Conservation (phyloP, 2,113 vertebrate genomes). For the Dasyurus viverrinus region DNA sequence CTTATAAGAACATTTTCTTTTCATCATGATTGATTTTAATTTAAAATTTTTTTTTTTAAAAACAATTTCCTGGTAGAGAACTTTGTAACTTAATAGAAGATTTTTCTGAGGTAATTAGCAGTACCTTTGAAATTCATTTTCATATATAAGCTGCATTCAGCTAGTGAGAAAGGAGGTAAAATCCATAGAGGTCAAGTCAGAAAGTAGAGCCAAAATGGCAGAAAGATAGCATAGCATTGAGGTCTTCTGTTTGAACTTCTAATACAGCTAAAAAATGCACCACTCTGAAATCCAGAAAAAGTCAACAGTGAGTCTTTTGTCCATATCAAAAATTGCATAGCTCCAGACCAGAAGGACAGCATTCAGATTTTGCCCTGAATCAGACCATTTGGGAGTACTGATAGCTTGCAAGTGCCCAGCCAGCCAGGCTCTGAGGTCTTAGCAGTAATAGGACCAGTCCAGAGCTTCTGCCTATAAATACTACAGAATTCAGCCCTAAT, state of each 20-base stretch:
- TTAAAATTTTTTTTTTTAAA: neutral
- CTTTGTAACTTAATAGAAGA: neutral
- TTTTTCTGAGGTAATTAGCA: neutral
- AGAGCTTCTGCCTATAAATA: neutral
- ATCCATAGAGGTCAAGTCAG: neutral
- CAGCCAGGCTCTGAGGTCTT: neutral
- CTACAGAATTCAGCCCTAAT: neutral
- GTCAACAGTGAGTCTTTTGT: neutral
- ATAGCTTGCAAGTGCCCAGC: neutral
- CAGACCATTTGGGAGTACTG: neutral
- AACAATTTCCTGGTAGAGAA: neutral
- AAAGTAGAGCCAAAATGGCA: neutral
- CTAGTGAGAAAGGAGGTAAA: neutral
- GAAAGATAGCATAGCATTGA: neutral
- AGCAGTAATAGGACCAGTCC: neutral
- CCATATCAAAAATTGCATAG: neutral
- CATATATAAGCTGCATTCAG: neutral
- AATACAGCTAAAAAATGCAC: neutral
- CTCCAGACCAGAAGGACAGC: neutral
- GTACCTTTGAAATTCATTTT: neutral
- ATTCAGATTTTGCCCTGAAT: neutral
- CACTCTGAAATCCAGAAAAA: neutral
- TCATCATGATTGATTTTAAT: neutral
- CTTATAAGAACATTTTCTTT: neutral
- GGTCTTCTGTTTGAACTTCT: neutral